phyloP scores from a whole-genome alignment of 2,888 invertebrate genomes.

The Drosophila vallismaia region DNA sequence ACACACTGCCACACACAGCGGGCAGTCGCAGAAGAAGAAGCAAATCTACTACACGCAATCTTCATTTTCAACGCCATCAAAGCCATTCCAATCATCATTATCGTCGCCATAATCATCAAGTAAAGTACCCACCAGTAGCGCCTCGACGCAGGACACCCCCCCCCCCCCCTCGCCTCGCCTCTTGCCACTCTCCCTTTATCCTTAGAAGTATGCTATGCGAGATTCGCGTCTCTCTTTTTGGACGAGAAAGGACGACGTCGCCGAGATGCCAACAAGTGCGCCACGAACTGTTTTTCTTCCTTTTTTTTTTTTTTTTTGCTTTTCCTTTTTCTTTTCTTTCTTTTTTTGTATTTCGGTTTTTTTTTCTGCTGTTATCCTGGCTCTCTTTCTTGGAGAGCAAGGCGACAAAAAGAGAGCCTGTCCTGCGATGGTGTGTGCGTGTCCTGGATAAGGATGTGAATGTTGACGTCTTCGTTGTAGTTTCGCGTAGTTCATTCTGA shows the following conservation, averaged over 20 bases:
- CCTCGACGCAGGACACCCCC: slow-evolving; percentile 35
- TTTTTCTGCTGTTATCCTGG: slow-evolving; percentile 8
- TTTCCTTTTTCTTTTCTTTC: slow-evolving; percentile 2
- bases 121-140: slow-evolving; percentile 83
- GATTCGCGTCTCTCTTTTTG: slow-evolving; percentile 27
- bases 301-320: slow-evolving; percentile 1
- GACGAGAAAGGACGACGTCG: slow-evolving; percentile 30
- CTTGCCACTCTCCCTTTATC: slow-evolving; percentile 16
- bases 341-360: too few relatives aligned
- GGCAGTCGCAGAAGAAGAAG: slow-evolving; percentile 36
- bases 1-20: slow-evolving; percentile 21
- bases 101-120: slow-evolving; percentile 83
- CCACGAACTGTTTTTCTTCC: slow-evolving; percentile 45
- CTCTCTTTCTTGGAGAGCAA: slow-evolving; percentile 15
- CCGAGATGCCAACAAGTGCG: slow-evolving; percentile 76
- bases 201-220: slow-evolving; percentile 54
- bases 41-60: slow-evolving; percentile 80
- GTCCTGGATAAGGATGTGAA: slow-evolving; percentile 40
- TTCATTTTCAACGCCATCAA: slow-evolving; percentile 83
- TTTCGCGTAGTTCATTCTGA: slow-evolving; percentile 51
- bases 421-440: slow-evolving; percentile 19
- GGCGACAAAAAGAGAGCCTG: slow-evolving; percentile 3
- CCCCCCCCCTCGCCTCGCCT: not conserved
- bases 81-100: slow-evolving; percentile 83
- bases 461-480: slow-evolving; percentile 73